Evolutionary conservation across 2,797 vertebrate species (phyloP).

Genomic region (Agapornis canus): DNA sequence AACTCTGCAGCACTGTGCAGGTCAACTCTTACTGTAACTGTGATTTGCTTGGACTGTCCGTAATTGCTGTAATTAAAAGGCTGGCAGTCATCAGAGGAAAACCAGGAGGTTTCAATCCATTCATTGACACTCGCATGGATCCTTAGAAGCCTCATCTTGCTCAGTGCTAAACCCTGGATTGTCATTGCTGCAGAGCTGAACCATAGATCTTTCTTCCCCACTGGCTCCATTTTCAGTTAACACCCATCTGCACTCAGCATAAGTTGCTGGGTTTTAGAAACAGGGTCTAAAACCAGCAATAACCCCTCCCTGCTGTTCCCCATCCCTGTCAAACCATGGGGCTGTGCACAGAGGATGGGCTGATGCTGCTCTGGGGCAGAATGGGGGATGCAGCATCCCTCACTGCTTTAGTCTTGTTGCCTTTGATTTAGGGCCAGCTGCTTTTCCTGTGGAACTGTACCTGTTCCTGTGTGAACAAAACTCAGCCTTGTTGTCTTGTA

Average conservation of each 20-base stretch:
- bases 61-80: neutral
- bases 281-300: neutral
- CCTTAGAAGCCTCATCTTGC: neutral
- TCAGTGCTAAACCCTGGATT: neutral
- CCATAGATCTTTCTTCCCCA: rapidly evolving
- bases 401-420: rapidly evolving
- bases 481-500: rapidly evolving
- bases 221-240: neutral
- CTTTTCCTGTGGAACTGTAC: neutral
- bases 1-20: neutral
- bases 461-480: neutral
- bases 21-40: neutral
- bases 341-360: rapidly evolving
- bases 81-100: neutral
- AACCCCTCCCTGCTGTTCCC: neutral
- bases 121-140: rapidly evolving
- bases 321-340: neutral
- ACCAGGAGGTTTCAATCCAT: neutral
- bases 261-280: neutral
- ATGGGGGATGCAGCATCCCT: neutral
- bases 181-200: neutral
- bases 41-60: neutral
- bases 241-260: neutral
- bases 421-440: neutral
- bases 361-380: neutral